Base-by-base conservation (phyloP, 2,888 invertebrate genomes). In the Empis livida region DNA sequence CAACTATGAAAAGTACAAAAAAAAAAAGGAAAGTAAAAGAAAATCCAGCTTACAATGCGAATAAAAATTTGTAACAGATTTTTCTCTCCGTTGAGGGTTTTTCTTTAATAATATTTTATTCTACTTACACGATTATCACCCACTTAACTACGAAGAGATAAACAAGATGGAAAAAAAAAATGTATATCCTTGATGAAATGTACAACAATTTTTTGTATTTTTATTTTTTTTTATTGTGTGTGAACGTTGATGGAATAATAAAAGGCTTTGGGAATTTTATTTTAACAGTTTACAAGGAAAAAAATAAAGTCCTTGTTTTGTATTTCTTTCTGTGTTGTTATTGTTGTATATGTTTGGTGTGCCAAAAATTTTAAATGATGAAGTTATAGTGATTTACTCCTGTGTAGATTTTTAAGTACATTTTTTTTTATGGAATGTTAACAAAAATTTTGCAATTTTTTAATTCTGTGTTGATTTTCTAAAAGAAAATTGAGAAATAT, bases 81-180 rank as follows among this genome's bases (percentile, higher is more conserved):
- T 45, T 44, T 27, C 45, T 40, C 44, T 47, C 9, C 9, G 5
- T 8, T 5, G 23, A 27, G 8, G 23, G 13, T 39, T 38, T 16
- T 38, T 16, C 20, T 20, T 20, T 20, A 20, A 20, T 5, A 27
- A 27, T 27, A 48, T 51, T 46, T 48, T 38, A 44, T 46, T 43
- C 49, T 49, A 45, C 51, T 49, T 51, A 51, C 48, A 49, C 44
- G 51, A 51, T 51, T 51, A 51, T 51, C 48, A 49, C 51, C 51
- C 46, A 51, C 49, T 51, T 51, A 51, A 38, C 46, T 32, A 11
- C 11, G 13, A 39, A 42, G 42, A 47, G 39, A 48, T 31, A 44
- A 47, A 45, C 44, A 48, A 44, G 42, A 41, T 44, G 43, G 15
- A 39, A 17, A 39, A 39, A 17, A 38, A 9, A 38, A 16, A 38